phyloP scores from a whole-genome alignment of 1,140 invertebrate species.

The Trachymyrmex cornetzi region DNA sequence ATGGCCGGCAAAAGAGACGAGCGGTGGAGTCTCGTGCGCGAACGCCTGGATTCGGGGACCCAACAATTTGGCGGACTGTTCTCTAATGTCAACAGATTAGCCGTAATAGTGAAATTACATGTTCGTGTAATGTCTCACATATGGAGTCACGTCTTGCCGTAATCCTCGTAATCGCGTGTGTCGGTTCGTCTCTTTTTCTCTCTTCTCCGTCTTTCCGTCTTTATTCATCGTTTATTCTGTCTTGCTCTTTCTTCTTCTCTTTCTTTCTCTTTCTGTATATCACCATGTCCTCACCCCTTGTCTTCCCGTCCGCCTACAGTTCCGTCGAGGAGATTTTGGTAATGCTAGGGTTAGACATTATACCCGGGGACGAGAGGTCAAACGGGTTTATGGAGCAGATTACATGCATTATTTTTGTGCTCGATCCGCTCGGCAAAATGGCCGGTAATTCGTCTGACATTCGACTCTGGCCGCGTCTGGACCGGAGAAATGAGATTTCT shows the following conservation, averaged over 20 bases:
- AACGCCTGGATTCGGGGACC: conserved; percentile 69
- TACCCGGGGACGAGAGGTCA: conserved; percentile 78
- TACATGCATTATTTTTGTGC: conserved; percentile 82
- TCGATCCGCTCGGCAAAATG: conserved; percentile 68
- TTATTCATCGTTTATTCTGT: not conserved
- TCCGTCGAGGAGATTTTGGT: conserved; percentile 78
- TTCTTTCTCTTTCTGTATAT: conserved; percentile 43
- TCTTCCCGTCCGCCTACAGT: conserved; percentile 40
- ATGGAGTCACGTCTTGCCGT: conserved; percentile 77
- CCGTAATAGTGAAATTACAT: conserved; percentile 86
- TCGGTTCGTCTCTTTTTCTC: not conserved
- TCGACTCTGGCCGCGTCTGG: conserved; percentile 12
- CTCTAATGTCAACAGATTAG: conserved; percentile 87
- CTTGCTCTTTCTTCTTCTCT: conserved; percentile 20
- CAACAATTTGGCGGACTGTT: conserved; percentile 81
- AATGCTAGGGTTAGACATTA: conserved; percentile 82
- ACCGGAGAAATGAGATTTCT: conserved; percentile 53
- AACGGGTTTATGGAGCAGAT: conserved; percentile 80
- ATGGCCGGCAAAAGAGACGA: conserved; percentile 70
- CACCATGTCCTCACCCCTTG: conserved; percentile 46
- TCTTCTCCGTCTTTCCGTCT: conserved; percentile 1
- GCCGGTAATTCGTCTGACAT: conserved; percentile 71
- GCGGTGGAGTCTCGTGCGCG: conserved; percentile 47
- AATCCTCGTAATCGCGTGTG: conserved; percentile 78
- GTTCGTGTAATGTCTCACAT: conserved; percentile 80